phyloP scores from a whole-genome alignment of 2,888 invertebrate species.

The Himalopsyche kuldschensis region DNA sequence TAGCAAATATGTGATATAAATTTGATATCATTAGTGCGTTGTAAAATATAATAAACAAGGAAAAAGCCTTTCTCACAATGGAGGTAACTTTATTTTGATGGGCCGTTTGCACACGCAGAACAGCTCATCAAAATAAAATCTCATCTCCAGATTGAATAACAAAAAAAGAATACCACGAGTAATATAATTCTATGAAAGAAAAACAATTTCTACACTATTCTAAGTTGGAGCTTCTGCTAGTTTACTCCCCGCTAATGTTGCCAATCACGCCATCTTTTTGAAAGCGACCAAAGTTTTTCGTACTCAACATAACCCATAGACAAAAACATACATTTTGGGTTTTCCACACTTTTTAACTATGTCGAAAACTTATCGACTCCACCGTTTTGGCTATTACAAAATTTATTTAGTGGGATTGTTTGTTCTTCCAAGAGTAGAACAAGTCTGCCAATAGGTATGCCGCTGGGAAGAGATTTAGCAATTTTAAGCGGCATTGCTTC shows the following conservation, averaged over 20 bases:
- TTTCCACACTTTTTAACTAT: too few species aligned
- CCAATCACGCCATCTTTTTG: slow-evolving; percentile 20
- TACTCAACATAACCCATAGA: not conserved
- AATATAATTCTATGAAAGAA: slow-evolving; percentile 7
- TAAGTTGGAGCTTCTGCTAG: not conserved
- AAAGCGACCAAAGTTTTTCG: not conserved
- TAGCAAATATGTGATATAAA: not conserved
- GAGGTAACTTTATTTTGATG: not conserved
- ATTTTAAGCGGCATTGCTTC: too few species aligned
- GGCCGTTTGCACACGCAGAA: not conserved
- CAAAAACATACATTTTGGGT: too few species aligned
- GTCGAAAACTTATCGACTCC: too few species aligned
- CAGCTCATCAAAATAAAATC: not conserved
- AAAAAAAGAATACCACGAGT: not conserved
- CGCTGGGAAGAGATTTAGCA: too few species aligned
- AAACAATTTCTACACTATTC: slow-evolving; percentile 1
- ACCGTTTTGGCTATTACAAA: too few species aligned
- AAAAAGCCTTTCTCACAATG: not conserved
- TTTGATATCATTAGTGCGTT: not conserved
- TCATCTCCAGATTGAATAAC: not conserved
- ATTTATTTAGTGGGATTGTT: too few species aligned
- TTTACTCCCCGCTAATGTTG: slow-evolving; percentile 16
- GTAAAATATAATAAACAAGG: not conserved
- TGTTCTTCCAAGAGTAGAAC: too few species aligned
- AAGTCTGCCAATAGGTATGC: too few species aligned